Evolutionary conservation across 2,888 invertebrate species (phyloP), one percentile per base, ranked within the genome.

Genomic region (Agrotis segetum): DNA sequence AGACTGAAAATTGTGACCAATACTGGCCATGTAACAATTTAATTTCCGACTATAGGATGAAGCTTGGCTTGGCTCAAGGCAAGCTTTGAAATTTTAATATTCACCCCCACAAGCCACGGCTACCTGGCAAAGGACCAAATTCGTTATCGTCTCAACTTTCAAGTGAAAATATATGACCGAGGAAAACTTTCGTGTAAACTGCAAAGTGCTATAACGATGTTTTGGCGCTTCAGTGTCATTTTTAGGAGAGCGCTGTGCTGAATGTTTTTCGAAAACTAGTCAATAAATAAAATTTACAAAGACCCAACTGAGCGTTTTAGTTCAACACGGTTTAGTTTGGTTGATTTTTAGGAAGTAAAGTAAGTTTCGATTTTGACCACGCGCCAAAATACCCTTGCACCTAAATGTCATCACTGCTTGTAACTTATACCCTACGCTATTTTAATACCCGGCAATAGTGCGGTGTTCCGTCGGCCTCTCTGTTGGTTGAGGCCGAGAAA

Each of bases 391-490:
- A 34, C 6, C 34, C n/a, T 34, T 56, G n/a, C 14, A 34, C 14
- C 1, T 14, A 2, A 56, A 56, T 47, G 52, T 19, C 21, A 34
- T 46, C n/a, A 66, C 17, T 49, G 61, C 74, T 67, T 16, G 29
- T 66, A 65, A 74, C 64, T 81, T 85, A 63, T 59, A 65, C 83
- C 73, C 72, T 21, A 62, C 74, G 55, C 65, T 40, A 64, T 85
- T 85, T 81, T 85, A 81, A 83, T 85, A 71, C 73, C 68, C 50
- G 14, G 62, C 67, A 79, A 82, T 77, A 82, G 78, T 78, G 77
- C 44, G 62, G 73, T 63, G 62, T 62, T 79, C 77, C 76, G 65
- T 66, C 61, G 65, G 55, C 66, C 62, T 65, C 74, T 60, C 67
- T 74, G 63, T 72, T 77, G 67, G 76, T 40, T 67, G 67, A 72